A percentile compares a stretch with the other conserved stretches of the same genome.
Conservation (phyloP, 2,888 invertebrate species). For the Allygus modestus region DNA sequence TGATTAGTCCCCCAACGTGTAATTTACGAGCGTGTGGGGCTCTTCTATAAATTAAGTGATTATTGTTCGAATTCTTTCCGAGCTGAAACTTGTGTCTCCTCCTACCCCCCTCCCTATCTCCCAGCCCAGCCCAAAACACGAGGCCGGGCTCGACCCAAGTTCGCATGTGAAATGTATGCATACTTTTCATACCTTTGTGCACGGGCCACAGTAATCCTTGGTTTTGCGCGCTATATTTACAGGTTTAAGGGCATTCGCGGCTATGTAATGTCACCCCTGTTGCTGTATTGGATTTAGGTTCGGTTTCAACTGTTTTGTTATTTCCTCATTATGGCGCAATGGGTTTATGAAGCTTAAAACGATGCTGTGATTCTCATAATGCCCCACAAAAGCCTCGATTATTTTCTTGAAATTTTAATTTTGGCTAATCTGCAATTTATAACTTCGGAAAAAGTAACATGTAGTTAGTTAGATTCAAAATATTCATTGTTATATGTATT, state of each 20-base stretch:
- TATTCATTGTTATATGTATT: no score
- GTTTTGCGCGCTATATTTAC: constrained; percentile 34
- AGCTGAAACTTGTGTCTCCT: background rate
- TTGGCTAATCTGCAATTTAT: no score
- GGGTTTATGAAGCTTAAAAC: constrained; percentile 20
- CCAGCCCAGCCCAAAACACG: background rate
- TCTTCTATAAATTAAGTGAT: constrained; percentile 34
- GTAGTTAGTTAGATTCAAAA: no score
- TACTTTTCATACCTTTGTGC: constrained; percentile 47
- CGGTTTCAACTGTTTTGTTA: constrained; percentile 30
- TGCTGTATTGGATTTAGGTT: constrained; percentile 48
- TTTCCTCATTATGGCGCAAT: constrained; percentile 38
- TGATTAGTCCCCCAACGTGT: background rate
- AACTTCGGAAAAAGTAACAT: no score
- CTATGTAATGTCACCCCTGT: constrained; percentile 19
- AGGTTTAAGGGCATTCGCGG: constrained; percentile 16
- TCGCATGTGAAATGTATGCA: constrained; percentile 40
- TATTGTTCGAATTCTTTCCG: background rate
- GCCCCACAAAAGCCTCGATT: background rate
- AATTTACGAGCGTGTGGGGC: background rate
- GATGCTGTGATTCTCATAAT: background rate
- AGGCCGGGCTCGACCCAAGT: constrained; percentile 6
- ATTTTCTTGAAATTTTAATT: background rate
- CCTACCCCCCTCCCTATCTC: background rate
- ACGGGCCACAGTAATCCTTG: constrained; percentile 30